Percentiles rank a stretch among this genome's conserved stretches.
Conservation (phyloP, 2,113 vertebrate species). For the Oryzias celebensis region DNA sequence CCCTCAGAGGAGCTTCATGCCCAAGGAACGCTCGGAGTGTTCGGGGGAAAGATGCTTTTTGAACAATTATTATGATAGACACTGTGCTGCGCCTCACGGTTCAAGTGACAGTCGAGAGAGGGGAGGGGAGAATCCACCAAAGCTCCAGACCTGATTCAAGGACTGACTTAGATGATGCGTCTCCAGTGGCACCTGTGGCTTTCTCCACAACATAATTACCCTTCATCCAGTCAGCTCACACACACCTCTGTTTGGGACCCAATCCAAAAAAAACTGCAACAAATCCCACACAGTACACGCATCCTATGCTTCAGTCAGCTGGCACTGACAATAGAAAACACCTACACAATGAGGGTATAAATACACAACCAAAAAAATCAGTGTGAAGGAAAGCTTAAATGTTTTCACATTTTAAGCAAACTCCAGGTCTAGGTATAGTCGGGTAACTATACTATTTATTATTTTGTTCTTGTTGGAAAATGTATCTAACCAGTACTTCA, state of each 20-base stretch:
- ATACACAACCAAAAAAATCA: too few species aligned
- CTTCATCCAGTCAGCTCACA: conserved; percentile 1
- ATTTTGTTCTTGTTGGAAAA: too few species aligned
- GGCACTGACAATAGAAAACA: too few species aligned
- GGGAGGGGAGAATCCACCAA: conserved; percentile 3
- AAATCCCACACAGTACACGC: not conserved
- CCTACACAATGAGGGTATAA: too few species aligned
- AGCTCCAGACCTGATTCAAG: not conserved
- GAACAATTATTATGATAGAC: conserved; percentile 24
- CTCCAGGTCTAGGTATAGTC: too few species aligned
- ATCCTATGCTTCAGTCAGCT: too few species aligned
- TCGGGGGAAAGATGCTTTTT: conserved; percentile 4
- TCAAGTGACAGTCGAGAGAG: conserved; percentile 8
- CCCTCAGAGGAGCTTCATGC: conserved; percentile 15
- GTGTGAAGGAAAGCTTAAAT: too few species aligned
- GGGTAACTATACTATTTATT: too few species aligned
- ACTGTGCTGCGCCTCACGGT: conserved; percentile 15
- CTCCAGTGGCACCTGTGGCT: not conserved
- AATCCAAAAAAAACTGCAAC: not conserved
- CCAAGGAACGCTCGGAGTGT: conserved; percentile 24
- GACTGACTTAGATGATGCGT: not conserved
- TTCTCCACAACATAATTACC: not conserved
- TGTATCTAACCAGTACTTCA: too few species aligned
- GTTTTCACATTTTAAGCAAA: too few species aligned
- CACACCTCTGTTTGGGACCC: not conserved